These are phyloP conservation scores for Polydrusus cervinus DNA, from an alignment of 2,888 invertebrate species.

Conservation along the genomic window DNA sequence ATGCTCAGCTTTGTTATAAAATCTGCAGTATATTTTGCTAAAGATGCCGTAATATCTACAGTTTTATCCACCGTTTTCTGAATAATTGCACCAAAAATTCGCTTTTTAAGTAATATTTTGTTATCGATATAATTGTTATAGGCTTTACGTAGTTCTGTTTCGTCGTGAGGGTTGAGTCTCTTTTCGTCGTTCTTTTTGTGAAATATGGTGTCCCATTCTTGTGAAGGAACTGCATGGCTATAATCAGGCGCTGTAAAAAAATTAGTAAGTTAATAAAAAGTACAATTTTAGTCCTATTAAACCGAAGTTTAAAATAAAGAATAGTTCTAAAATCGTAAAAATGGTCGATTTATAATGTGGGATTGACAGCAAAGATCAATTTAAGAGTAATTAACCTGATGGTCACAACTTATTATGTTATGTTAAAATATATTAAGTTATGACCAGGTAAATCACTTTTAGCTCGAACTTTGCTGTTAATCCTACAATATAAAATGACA, in stretches of 20 bases:
- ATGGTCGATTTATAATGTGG: too few species aligned
- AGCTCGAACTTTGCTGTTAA: too few species aligned
- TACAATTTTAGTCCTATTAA: too few species aligned
- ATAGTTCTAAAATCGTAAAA: too few species aligned
- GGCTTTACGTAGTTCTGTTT: conserved; percentile 32
- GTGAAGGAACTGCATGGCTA: neutral
- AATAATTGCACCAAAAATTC: conserved; percentile 20
- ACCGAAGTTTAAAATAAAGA: too few species aligned
- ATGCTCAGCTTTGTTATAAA: conserved; percentile 45
- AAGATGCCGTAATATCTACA: conserved; percentile 47
- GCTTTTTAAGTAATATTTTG: conserved; percentile 38
- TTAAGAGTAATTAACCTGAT: too few species aligned
- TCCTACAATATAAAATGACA: too few species aligned
- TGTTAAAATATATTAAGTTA: too few species aligned
- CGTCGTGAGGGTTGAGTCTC: conserved; percentile 28
- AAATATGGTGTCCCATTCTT: conserved; percentile 14
- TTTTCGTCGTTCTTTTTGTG: conserved; percentile 2
- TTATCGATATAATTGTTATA: conserved; percentile 47
- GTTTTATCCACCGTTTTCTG: conserved; percentile 47
- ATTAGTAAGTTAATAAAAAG: neutral
- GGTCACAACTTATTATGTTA: too few species aligned
- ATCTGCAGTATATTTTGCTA: conserved; percentile 43
- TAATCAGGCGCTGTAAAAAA: conserved; percentile 5
- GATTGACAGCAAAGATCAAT: too few species aligned
- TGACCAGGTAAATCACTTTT: too few species aligned